Base-by-base conservation (phyloP, 2,113 vertebrate species). In the Axis porcinus region DNA sequence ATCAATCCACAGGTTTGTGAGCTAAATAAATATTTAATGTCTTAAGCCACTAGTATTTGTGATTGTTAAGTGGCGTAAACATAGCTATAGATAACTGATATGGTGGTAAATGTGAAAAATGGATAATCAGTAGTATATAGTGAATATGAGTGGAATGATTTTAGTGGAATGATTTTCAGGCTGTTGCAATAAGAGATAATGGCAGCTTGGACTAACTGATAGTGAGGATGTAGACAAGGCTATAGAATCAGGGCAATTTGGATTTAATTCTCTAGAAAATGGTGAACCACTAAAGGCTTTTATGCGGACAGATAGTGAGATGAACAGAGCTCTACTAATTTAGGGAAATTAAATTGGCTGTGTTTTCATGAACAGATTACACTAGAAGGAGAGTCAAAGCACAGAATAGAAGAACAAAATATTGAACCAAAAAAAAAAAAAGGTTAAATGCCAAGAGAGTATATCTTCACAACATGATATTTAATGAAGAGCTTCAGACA, bases 181-280 rank as follows among this genome's bases (percentile, higher is more conserved):
- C 52, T 60, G 17, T 40, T 81, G 21, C 1, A 67, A 25, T 87
- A 76, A 74, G 36, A 79, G 30, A 78, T 40, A 57, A 27, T 43
- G 16, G 16, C 30, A 82, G 6, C 52, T 89, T 85, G n/a, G 47
- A n/a, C 33, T 36, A 50, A 62, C 11, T 40, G 62, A 67, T n/a
- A 16, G 13, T 17, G 19, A 45, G 36, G 30, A 9, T 76, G 15
- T 86, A 84, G n/a, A 89, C 25, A 70, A 95, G 9, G 47, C 28
- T 81, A 52, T 30, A 74, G 21, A 78, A 95, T 54, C 3, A 12
- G 60, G 7, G 13, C 16, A 57, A 89, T 33, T 91, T 89, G 57
- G 11, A 86, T 43, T 54, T 95, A 74, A 89, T 92, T 96, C 60
- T 86, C 78, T 45, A 78, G 23, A 76, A 96, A 85, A 90, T 64